These are phyloP conservation scores for Pogonophryne albipinna DNA, from an alignment of 2,797 vertebrate genomes.

Conservation along the genomic window DNA sequence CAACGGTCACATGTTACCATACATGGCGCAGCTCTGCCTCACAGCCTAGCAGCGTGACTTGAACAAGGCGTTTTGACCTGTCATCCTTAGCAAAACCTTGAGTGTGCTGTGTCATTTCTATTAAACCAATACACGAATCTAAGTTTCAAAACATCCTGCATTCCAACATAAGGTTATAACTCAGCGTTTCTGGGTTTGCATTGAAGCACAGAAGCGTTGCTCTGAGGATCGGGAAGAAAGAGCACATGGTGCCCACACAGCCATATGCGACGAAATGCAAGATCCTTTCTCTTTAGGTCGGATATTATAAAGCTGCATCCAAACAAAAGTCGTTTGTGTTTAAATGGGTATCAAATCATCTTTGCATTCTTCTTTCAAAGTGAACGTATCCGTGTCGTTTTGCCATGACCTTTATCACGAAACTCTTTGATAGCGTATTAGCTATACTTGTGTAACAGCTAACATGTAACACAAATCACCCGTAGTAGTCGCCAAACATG, in stretches of 20 bases:
- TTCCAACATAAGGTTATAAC: not conserved
- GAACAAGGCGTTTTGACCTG: slow-evolving; percentile 40
- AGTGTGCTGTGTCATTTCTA: not conserved
- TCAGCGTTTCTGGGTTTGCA: not conserved
- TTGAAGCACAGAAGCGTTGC: not conserved
- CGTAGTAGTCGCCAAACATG: slow-evolving; percentile 23
- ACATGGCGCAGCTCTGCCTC: slow-evolving; percentile 46
- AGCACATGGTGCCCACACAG: slow-evolving; percentile 75
- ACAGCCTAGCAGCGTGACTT: slow-evolving; percentile 25
- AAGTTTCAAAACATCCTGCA: rapidly evolving
- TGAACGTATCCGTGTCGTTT: not conserved
- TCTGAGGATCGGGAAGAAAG: slow-evolving; percentile 13
- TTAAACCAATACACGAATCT: not conserved
- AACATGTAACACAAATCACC: slow-evolving; percentile 59
- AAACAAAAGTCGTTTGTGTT: rapidly evolving
- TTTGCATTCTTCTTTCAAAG: not conserved
- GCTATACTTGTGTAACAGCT: slow-evolving; percentile 59
- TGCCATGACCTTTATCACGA: slow-evolving; percentile 51
- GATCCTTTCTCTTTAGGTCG: not conserved
- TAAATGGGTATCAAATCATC: rapidly evolving
- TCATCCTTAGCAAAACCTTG: slow-evolving; percentile 22
- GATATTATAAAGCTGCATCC: rapidly evolving
- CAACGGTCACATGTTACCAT: slow-evolving; percentile 49
- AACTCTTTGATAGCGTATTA: slow-evolving; percentile 39
- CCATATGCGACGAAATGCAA: slow-evolving; percentile 1